phyloP scores from a whole-genome alignment of 2,113 vertebrate species.

The Pristiophorus japonicus region DNA sequence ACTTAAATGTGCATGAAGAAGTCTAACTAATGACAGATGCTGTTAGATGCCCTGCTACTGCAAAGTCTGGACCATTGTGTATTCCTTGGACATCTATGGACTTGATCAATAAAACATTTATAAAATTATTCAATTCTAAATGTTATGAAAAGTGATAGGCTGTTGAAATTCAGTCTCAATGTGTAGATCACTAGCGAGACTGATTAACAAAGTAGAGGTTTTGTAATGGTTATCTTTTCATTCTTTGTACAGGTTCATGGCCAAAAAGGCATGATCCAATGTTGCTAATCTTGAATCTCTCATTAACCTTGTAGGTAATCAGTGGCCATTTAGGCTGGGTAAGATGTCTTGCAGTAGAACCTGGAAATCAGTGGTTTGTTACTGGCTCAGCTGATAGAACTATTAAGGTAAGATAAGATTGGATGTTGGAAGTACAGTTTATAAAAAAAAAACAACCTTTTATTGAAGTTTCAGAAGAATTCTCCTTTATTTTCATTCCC shows the following conservation, averaged over 20 bases:
- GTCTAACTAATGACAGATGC: background rate
- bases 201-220: background rate
- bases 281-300: background rate
- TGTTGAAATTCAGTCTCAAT: background rate
- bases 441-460: no score
- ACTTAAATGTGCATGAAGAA: no score
- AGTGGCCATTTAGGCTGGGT: constrained; percentile 97
- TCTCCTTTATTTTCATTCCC: background rate
- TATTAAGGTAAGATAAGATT: constrained; percentile 78
- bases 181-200: background rate
- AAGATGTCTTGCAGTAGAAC: constrained; percentile 90
- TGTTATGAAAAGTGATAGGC: background rate
- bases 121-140: background rate
- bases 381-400: constrained; percentile 95
- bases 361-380: constrained; percentile 97
- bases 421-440: background rate
- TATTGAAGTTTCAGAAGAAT: background rate
- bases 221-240: background rate
- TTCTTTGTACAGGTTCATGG: background rate
- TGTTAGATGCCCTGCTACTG: background rate
- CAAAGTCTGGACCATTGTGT: background rate
- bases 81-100: background rate
- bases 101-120: background rate
- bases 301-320: constrained; percentile 71
- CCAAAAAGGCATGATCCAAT: background rate